phyloP scores from a whole-genome alignment of 2,888 invertebrate genomes.

The Dolomedes plantarius region DNA sequence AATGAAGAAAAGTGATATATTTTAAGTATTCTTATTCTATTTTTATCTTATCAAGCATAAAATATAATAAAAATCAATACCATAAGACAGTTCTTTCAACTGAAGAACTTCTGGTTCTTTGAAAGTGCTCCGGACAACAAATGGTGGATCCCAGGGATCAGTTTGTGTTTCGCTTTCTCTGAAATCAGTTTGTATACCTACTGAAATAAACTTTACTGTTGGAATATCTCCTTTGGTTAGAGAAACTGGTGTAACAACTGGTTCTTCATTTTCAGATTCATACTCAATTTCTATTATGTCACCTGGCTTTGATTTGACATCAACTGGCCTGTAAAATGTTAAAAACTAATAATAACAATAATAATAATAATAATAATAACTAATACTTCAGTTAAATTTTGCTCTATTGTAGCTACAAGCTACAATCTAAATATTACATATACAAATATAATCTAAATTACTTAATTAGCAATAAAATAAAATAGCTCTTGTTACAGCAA shows the following conservation, averaged over 20 bases:
- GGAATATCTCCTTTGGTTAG: background rate
- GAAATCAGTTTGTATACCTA: slow-evolving; percentile 46
- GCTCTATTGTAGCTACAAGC: no score
- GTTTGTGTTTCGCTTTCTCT: slow-evolving; percentile 62
- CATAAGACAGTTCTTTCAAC: slow-evolving; percentile 31
- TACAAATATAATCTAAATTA: no score
- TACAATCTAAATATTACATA: no score
- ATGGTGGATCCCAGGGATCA: slow-evolving; percentile 65
- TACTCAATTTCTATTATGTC: slow-evolving; percentile 17
- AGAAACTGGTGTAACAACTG: background rate
- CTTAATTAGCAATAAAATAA: no score
- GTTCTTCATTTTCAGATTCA: background rate
- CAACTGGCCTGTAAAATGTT: slow-evolving; percentile 25
- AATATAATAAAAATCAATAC: slow-evolving; percentile 4
- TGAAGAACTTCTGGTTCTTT: slow-evolving; percentile 35
- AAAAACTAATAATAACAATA: no score
- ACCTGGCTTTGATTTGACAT: slow-evolving; percentile 2
- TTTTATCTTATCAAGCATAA: no score
- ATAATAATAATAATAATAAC: no score
- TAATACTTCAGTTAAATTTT: no score
- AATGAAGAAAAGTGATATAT: no score
- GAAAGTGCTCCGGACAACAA: background rate
- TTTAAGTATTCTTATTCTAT: no score
- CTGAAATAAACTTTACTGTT: slow-evolving; percentile 15
- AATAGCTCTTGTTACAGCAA: no score